Evolutionary conservation across 1,140 invertebrate genomes (phyloP).

Genomic region (Paracyclopina nana): DNA sequence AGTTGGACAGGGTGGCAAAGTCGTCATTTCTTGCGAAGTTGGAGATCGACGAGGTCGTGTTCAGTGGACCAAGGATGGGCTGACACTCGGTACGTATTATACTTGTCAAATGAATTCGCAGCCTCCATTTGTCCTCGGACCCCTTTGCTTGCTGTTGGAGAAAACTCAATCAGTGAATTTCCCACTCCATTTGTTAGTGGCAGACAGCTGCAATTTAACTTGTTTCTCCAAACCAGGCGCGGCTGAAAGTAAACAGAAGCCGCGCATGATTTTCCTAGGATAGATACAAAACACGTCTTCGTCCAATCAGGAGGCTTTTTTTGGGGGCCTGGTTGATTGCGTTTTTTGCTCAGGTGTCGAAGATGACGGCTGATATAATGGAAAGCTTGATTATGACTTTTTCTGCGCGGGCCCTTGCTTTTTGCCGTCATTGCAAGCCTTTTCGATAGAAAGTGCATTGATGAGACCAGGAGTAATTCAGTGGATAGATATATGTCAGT

Average conservation of each 20-base stretch:
- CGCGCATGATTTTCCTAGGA: neutral
- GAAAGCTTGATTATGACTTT: too few relatives aligned
- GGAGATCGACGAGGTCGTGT: constrained; percentile 59
- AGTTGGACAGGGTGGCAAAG: constrained; percentile 58
- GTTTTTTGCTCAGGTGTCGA: too few relatives aligned
- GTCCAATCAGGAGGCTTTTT: too few relatives aligned
- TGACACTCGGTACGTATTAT: constrained; percentile 53
- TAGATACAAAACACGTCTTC: too few relatives aligned
- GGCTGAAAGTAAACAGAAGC: neutral
- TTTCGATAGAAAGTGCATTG: too few relatives aligned
- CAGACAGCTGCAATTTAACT: neutral
- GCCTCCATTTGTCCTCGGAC: neutral
- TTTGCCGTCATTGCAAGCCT: too few relatives aligned
- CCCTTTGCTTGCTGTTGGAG: neutral
- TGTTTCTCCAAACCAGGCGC: neutral
- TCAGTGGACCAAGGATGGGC: constrained; percentile 87
- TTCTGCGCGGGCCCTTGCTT: too few relatives aligned
- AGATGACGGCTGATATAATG: too few relatives aligned
- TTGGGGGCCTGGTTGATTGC: too few relatives aligned
- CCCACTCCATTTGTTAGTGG: neutral
- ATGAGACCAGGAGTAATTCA: too few relatives aligned
- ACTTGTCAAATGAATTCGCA: too few relatives aligned
- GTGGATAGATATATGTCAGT: too few relatives aligned
- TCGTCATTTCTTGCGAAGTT: constrained; percentile 61
- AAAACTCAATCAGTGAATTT: neutral